Evolutionary conservation across 2,888 invertebrate genomes (phyloP).

Genomic region (Sclerodermus sp.): DNA sequence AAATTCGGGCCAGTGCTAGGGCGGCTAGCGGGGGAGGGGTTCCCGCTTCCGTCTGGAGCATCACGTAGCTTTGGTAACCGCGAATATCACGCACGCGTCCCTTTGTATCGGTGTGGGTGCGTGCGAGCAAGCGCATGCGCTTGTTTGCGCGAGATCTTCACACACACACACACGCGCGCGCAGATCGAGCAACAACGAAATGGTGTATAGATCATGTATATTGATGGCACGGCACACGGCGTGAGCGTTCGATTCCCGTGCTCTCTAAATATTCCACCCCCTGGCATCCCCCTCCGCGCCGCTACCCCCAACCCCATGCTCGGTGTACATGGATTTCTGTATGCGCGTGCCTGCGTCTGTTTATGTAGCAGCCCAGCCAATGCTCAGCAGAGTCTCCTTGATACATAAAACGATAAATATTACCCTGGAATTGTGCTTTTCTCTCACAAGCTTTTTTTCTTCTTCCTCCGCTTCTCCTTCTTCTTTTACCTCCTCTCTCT

Average conservation of each 20-base stretch:
- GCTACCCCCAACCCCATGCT: slow-evolving; percentile 3
- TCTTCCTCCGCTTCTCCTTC: not conserved
- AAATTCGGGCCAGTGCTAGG: slow-evolving; percentile 43
- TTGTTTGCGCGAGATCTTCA: slow-evolving; percentile 13
- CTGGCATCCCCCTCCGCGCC: slow-evolving; percentile 10
- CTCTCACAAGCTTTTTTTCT: slow-evolving; percentile 4
- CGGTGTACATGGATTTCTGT: slow-evolving; percentile 31
- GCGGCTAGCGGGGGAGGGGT: not conserved
- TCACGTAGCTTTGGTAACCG: slow-evolving; percentile 44
- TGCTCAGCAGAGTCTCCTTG: too few species aligned
- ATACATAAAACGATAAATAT: too few species aligned
- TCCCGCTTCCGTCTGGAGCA: slow-evolving; percentile 45
- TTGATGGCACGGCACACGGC: slow-evolving; percentile 42
- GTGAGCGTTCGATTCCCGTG: slow-evolving; percentile 45
- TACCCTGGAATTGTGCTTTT: too few species aligned
- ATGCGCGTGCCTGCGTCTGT: slow-evolving; percentile 21
- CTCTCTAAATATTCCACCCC: slow-evolving; percentile 46
- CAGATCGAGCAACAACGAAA: slow-evolving; percentile 22
- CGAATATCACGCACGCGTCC: slow-evolving; percentile 33
- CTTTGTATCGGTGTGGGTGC: slow-evolving; percentile 19
- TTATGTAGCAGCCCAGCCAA: slow-evolving; percentile 1
- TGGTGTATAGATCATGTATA: slow-evolving; percentile 48
- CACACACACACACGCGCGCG: slow-evolving; percentile 14
- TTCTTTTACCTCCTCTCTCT: not conserved
- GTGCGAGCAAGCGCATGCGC: slow-evolving; percentile 13